Evolutionary conservation across 2,888 invertebrate species (phyloP), one percentile per base, ranked within the genome.

Genomic region (Phalangium opilio): DNA sequence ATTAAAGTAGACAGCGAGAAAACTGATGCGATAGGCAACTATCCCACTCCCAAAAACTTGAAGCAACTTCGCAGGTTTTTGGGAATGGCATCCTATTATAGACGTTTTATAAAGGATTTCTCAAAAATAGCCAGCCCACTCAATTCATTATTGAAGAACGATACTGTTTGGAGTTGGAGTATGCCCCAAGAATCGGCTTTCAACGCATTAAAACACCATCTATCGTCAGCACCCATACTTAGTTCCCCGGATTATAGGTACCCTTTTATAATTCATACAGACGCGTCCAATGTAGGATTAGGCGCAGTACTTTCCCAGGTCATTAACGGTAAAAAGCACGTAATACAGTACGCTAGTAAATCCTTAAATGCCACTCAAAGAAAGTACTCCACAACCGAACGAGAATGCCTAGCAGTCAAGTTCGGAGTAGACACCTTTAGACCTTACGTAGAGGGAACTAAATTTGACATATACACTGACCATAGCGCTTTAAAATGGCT

Each of bases 401-500:
- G 64, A 10, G 69, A 70, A 55, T 61, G 60, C 8, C 4, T 27
- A 8, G 27, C 27, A 7, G 8, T 27, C 8, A 7, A 7, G 27
- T 27, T 27, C 27, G 27, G 5, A 4, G 27, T 27, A 7, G 27
- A 27, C 4, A 27, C 4, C 4, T 27, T 27, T 27, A 4, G 27
- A 8, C 27, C 27, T 8, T 27, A 27, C 8, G 27, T 27, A 27
- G 27, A 27, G 27, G 27, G 27, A 7, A 27, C 27, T 8, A 27
- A 27, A 27, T 27, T 27, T 27, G 27, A 27, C 4, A 8, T 27
- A 8, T 0, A 21, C 64, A 20, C 59, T 67, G 10, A 66, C 67
- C 49, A 70, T 45, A 64, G 67, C 48, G 65, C 69, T 0, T 56
- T 72, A 34, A 64, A 66, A 61, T 72, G 69, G 59, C 66, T 2